Base-by-base conservation (phyloP, 2,888 invertebrate species). In the Andrena fulva region DNA sequence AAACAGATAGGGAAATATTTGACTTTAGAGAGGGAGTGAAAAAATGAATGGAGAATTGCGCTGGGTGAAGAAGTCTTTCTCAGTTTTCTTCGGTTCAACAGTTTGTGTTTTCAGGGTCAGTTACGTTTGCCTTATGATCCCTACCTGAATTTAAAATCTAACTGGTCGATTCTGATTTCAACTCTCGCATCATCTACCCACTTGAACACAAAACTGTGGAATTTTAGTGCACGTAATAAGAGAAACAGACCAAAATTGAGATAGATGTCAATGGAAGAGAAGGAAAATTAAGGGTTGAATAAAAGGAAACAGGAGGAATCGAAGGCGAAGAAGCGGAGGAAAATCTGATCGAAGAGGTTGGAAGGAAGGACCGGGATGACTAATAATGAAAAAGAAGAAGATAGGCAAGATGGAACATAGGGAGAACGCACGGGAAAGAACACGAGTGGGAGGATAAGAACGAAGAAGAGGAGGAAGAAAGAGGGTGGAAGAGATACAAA, bases 311-410 rank as follows among this genome's bases (percentile, higher is more conserved):
- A 80, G 67, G 77, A 73, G 71, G 70, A 35, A 10, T 74, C 80
- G 72, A 77, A 79, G 52, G 24, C 56, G 24, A 56, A 56, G 56
- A 56, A 27, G 12, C 3, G 27, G 10, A 52, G 74, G 27, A 79
- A 83, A 85, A 85, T 83, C 81, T 75, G 84, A 75, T 71, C 68
- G 77, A 82, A 86, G 89, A 85, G 83, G 54, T 85, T 62, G 85
- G 74, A 77, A 79, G 79, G 10, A 59, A 60, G 66, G 31, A 48
- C 10, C 42, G 52, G 31, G 67, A 78, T 75, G 68, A 78, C 68
- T 78, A 63, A 78, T 78, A 78, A 75, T 8, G 54, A 68, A 52
- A 27, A 79, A 56, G 48, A 63, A 33, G 31, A 27, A 10, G 33
- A 29, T n/a, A 35, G 16, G 4, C n/a, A 33, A 29, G 20, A 6